Percentiles rank a stretch among this genome's conserved stretches.
phyloP scores from a whole-genome alignment of 2,888 invertebrate species.

The Atethmia centrago region DNA sequence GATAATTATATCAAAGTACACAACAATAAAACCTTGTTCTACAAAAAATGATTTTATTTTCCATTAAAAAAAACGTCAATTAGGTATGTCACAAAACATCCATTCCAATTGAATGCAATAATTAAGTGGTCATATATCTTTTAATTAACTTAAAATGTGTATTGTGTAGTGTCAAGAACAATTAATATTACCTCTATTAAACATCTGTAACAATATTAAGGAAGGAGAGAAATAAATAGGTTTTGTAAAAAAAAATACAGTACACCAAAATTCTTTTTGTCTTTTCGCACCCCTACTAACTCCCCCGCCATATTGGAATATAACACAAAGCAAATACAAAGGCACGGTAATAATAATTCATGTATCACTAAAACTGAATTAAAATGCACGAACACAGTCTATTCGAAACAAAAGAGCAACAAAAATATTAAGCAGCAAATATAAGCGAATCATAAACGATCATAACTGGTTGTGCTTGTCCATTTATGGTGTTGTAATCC shows the following conservation, averaged over 20 bases:
- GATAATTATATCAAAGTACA: background rate
- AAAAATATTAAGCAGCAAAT: constrained; percentile 79
- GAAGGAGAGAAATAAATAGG: background rate
- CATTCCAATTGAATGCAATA: constrained; percentile 24
- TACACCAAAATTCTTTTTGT: background rate
- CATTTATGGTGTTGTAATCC: constrained; percentile 88
- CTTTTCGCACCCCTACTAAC: constrained; percentile 15
- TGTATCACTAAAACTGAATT: constrained; percentile 82
- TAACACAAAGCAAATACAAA: constrained; percentile 25
- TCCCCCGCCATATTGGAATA: constrained; percentile 26
- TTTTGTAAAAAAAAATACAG: constrained; percentile 1
- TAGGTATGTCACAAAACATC: constrained; percentile 24
- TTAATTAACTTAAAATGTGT: constrained; percentile 29
- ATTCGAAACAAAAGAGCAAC: constrained; percentile 85
- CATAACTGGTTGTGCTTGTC: constrained; percentile 87
- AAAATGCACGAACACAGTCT: constrained; percentile 87
- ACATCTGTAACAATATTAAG: constrained; percentile 17
- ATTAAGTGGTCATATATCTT: constrained; percentile 19
- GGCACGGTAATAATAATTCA: constrained; percentile 43
- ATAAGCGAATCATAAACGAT: constrained; percentile 81
- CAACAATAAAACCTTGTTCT: background rate
- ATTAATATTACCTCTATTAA: constrained; percentile 11
- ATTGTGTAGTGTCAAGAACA: constrained; percentile 4
- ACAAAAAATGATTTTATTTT: constrained; percentile 6
- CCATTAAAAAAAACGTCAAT: constrained; percentile 1